phyloP scores from a whole-genome alignment of 30 jellyfish, hydroid and myxozoan genomes.

The Euphysa ruthae region DNA sequence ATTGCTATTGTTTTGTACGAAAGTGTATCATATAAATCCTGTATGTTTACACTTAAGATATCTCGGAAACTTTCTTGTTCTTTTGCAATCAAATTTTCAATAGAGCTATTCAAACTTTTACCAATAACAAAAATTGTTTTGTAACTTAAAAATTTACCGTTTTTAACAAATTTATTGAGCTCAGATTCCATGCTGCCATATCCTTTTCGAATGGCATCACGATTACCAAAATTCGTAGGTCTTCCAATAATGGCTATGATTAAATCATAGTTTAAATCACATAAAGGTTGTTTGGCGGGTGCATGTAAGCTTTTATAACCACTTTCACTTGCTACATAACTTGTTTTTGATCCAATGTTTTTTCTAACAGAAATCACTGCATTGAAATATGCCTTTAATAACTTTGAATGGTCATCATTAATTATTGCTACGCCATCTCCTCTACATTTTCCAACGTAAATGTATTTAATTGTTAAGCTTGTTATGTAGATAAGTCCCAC shows the following conservation, averaged over 20 bases:
- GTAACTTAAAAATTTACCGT: slow-evolving; percentile 30
- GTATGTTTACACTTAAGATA: slow-evolving; percentile 58
- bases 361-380: too few species aligned
- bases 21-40: slow-evolving; percentile 63
- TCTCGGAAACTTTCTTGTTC: slow-evolving; percentile 52
- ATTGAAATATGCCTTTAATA: too few species aligned
- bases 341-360: too few species aligned
- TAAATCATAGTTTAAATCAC: slow-evolving; percentile 28
- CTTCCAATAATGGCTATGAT: slow-evolving; percentile 66
- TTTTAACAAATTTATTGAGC: slow-evolving; percentile 17
- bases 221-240: slow-evolving; percentile 67
- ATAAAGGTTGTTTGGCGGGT: slow-evolving; percentile 47
- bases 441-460: too few species aligned
- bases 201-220: slow-evolving; percentile 72
- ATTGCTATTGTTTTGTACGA: slow-evolving; percentile 81
- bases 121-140: slow-evolving; percentile 72
- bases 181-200: slow-evolving; percentile 83
- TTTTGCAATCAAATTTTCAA: slow-evolving; percentile 37
- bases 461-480: too few species aligned
- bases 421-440: too few species aligned
- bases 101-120: slow-evolving; percentile 30
- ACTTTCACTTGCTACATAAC: slow-evolving; percentile 6
- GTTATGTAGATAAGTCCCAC: too few species aligned
- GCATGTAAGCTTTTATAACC: too few species aligned
- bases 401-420: too few species aligned